Conservation (phyloP, 2,888 invertebrate species). For the Patella depressa region DNA sequence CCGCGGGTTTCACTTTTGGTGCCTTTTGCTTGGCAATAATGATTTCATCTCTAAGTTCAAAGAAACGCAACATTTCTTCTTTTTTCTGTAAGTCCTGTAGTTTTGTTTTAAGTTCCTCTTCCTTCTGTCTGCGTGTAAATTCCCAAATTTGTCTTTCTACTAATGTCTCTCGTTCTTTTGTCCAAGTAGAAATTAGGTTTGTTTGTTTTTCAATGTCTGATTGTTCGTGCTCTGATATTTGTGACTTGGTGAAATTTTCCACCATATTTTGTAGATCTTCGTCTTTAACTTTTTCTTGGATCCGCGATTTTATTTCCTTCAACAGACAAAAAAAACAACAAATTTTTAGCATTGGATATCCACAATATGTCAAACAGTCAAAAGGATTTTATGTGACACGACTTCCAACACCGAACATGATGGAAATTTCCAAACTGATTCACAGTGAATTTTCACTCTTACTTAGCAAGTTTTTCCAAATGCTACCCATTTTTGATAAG, state of each 20-base stretch:
- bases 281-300: slow-evolving; percentile 18
- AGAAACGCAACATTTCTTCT: slow-evolving; percentile 61
- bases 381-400: too few relatives aligned
- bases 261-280: slow-evolving; percentile 35
- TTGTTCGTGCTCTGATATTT: slow-evolving; percentile 41
- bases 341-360: too few relatives aligned
- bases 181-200: slow-evolving; percentile 40
- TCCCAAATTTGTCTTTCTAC: slow-evolving; percentile 43
- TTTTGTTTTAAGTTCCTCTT: slow-evolving; percentile 47
- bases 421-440: too few relatives aligned
- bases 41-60: slow-evolving; percentile 47
- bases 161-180: slow-evolving; percentile 30
- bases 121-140: slow-evolving; percentile 35
- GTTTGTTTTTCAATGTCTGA: slow-evolving; percentile 39
- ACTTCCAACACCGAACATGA: too few relatives aligned
- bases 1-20: slow-evolving; percentile 16
- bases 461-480: too few relatives aligned
- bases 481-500: too few relatives aligned
- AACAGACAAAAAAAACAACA: background rate
- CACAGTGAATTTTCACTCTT: too few relatives aligned
- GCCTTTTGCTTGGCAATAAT: slow-evolving; percentile 35
- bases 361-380: too few relatives aligned
- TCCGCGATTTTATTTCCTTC: slow-evolving; percentile 8
- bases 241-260: slow-evolving; percentile 33
- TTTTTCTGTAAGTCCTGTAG: slow-evolving; percentile 55